A percentile compares a stretch with the other conserved stretches of the same genome.
Evolutionary conservation across 2,797 vertebrate genomes (phyloP).

Genomic region (Glossophaga mutica): DNA sequence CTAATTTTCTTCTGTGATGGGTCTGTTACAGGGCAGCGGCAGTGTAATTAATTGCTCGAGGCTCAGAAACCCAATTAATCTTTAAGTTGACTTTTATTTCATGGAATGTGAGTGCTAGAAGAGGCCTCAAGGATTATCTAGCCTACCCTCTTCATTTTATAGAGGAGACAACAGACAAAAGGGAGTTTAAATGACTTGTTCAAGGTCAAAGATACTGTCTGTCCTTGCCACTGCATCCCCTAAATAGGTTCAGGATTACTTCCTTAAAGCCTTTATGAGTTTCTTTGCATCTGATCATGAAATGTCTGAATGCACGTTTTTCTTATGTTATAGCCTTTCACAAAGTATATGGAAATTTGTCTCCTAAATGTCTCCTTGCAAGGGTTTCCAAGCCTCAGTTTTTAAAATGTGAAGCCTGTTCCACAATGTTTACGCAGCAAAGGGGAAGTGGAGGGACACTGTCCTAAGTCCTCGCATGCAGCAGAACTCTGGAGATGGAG

Average conservation of each 20-base stretch:
- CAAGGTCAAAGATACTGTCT: slow-evolving; percentile 41
- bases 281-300: background rate
- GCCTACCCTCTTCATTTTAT: slow-evolving; percentile 25
- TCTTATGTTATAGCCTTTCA: background rate
- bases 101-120: background rate
- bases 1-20: slow-evolving; percentile 62
- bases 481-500: background rate
- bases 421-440: background rate
- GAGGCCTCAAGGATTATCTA: slow-evolving; percentile 41
- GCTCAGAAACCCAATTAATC: slow-evolving; percentile 73
- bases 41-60: slow-evolving; percentile 74
- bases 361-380: background rate
- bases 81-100: slow-evolving; percentile 70
- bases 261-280: background rate
- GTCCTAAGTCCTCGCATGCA: background rate
- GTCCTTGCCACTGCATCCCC: background rate
- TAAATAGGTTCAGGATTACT: background rate
- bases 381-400: background rate
- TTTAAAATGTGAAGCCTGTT: background rate
- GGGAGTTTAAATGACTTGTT: slow-evolving; percentile 46
- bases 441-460: accelerated
- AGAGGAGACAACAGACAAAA: slow-evolving; percentile 29
- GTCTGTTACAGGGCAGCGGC: slow-evolving; percentile 52
- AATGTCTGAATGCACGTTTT: background rate
- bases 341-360: background rate